phyloP scores from a whole-genome alignment of 1,140 invertebrate species.

The Gryllus bimaculatus region DNA sequence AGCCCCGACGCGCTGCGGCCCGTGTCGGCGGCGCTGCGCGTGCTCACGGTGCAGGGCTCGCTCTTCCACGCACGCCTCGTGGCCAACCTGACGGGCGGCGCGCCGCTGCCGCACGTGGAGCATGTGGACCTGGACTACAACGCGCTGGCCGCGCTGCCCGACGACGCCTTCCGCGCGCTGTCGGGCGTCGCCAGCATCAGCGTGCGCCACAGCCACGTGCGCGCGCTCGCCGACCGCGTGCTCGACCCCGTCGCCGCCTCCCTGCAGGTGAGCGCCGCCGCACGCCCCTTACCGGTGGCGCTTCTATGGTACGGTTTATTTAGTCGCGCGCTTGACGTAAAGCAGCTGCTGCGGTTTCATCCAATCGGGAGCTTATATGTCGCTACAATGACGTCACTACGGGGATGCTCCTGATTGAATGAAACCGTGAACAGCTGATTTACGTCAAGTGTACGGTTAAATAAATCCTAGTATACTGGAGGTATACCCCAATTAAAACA shows the following conservation, averaged over 20 bases:
- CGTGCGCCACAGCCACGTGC: neutral
- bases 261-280: too few relatives aligned
- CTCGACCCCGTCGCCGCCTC: neutral
- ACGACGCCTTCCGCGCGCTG: neutral
- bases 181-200: neutral
- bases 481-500: too few relatives aligned
- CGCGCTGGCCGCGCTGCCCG: neutral
- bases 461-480: too few relatives aligned
- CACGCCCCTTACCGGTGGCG: too few relatives aligned
- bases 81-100: neutral
- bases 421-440: too few relatives aligned
- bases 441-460: too few relatives aligned
- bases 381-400: too few relatives aligned
- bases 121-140: neutral
- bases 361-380: too few relatives aligned
- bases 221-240: neutral
- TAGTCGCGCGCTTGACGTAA: too few relatives aligned
- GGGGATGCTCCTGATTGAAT: too few relatives aligned
- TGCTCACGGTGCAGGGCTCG: neutral
- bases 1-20: neutral
- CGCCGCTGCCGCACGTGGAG: neutral
- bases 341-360: too few relatives aligned
- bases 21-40: neutral
- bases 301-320: too few relatives aligned
- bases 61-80: neutral